A percentile compares a stretch with the other conserved stretches of the same genome.
Evolutionary conservation across 2,888 invertebrate species (phyloP).

Genomic region (Caradrina clavipalpis): DNA sequence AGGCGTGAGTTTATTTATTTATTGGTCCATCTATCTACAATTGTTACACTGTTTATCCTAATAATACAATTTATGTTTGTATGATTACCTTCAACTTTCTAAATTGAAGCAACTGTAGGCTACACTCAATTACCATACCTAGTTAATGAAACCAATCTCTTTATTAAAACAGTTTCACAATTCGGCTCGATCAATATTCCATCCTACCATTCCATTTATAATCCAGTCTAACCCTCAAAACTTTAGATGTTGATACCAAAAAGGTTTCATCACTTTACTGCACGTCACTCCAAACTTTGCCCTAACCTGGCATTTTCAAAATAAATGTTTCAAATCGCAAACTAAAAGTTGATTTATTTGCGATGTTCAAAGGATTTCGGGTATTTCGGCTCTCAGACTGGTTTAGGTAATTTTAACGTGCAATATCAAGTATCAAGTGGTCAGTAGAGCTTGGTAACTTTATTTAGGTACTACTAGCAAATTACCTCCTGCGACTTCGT

Average conservation of each 20-base stretch:
- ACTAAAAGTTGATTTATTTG: slow-evolving; percentile 58
- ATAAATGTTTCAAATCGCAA: slow-evolving; percentile 53
- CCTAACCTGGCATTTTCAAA: slow-evolving; percentile 32
- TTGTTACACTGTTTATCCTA: too few species aligned
- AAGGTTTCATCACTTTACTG: slow-evolving; percentile 23
- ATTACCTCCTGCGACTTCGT: too few species aligned
- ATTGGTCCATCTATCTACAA: too few species aligned
- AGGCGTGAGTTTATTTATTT: too few species aligned
- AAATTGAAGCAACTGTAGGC: too few species aligned
- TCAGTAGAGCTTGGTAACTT: not conserved
- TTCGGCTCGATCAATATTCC: not conserved
- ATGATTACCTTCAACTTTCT: too few species aligned
- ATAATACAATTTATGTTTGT: too few species aligned
- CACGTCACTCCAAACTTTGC: slow-evolving; percentile 40
- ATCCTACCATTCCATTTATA: slow-evolving; percentile 38
- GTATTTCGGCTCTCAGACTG: slow-evolving; percentile 20
- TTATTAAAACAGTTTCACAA: not conserved
- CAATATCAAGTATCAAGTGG: not conserved
- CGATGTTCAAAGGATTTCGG: slow-evolving; percentile 33
- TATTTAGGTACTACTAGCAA: too few species aligned
- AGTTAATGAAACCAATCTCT: not conserved
- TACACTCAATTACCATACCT: too few species aligned
- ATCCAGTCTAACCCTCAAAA: slow-evolving; percentile 25
- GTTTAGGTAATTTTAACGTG: slow-evolving; percentile 9
- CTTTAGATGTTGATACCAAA: slow-evolving; percentile 36